Evolutionary conservation across 2,797 vertebrate genomes (phyloP), one percentile per base, ranked within the genome.

Genomic region (Clarias pachynema): DNA sequence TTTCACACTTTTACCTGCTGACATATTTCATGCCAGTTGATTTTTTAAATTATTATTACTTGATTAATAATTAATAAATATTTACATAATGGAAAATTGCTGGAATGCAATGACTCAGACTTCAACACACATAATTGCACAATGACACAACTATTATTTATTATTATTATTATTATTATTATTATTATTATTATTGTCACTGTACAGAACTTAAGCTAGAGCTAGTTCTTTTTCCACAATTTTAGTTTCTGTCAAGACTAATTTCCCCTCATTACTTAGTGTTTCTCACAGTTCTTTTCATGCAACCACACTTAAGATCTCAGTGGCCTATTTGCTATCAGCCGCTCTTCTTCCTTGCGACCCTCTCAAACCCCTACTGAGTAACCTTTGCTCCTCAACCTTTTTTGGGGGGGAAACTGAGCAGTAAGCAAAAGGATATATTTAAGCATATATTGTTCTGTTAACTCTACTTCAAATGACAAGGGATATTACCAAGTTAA

Each of bases 321-420:
- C 79, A 87, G 85, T 82, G 84, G 77, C 77, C 66, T 77, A 84
- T 79, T 81, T 87, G 68, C 31, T 79, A 70, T 85, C 84, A 75
- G 63, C 59, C 82, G 85, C 77, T 79, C 83, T 78, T 59, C 31
- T n/a, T 59, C 57, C 31, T 59, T 57, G 44, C 73, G 84, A 87
- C 88, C 85, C 59, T 81, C 56, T 34, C 56, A 20, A 62, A 34
- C 63, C 75, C 88, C 86, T 57, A 68, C 84, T 66, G 84, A 81
- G 84, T 65, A 82, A 83, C 86, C 68, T 86, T 57, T 89, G 59
- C 87, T 86, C 84, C 85, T 85, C 69, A 77, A 78, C 79, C 85
- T 75, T 82, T 84, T 34, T 85, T 68, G 44, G 44, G 44, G 44
- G 44, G 40, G 8, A 37, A 37, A 1, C 37, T 79, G 81, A 87